Conservation (phyloP, 2,797 vertebrate genomes). For the Danio albolineatus region DNA sequence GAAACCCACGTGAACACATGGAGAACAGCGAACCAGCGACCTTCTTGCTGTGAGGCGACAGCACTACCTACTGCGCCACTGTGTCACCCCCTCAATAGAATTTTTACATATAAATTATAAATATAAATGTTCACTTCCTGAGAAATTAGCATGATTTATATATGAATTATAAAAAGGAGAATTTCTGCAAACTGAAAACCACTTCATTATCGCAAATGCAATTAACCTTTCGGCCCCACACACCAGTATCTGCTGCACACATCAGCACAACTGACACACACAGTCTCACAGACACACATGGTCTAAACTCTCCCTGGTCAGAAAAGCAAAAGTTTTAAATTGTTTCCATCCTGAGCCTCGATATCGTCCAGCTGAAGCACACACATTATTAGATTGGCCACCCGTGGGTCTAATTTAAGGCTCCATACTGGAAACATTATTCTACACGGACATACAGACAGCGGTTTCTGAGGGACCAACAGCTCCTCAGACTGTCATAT, state of each 20-base stretch:
- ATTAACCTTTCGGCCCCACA: not conserved
- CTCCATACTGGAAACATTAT: constrained; percentile 51
- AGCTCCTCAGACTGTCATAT: constrained; percentile 31
- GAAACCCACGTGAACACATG: no score
- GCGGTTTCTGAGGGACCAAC: constrained; percentile 14
- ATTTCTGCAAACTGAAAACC: not conserved
- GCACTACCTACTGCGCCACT: no score
- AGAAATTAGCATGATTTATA: no score
- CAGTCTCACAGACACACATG: constrained; percentile 34
- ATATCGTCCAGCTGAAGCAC: constrained; percentile 54
- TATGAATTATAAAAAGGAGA: no score
- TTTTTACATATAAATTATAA: no score
- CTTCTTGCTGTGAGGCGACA: no score
- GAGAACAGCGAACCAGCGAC: no score
- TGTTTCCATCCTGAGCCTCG: constrained; percentile 47
- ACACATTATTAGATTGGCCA: constrained; percentile 61
- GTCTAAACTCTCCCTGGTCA: constrained; percentile 41
- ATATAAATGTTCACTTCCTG: no score
- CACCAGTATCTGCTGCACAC: constrained; percentile 48
- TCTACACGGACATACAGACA: constrained; percentile 32
- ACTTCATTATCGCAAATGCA: constrained; percentile 37
- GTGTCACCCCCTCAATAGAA: no score
- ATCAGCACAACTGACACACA: constrained; percentile 22
- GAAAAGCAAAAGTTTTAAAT: constrained; percentile 53
- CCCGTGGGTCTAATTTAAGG: constrained; percentile 62